Evolutionary conservation across 2,113 vertebrate species (phyloP), one percentile per base, ranked within the genome.

Genomic region (Prinia subflava): DNA sequence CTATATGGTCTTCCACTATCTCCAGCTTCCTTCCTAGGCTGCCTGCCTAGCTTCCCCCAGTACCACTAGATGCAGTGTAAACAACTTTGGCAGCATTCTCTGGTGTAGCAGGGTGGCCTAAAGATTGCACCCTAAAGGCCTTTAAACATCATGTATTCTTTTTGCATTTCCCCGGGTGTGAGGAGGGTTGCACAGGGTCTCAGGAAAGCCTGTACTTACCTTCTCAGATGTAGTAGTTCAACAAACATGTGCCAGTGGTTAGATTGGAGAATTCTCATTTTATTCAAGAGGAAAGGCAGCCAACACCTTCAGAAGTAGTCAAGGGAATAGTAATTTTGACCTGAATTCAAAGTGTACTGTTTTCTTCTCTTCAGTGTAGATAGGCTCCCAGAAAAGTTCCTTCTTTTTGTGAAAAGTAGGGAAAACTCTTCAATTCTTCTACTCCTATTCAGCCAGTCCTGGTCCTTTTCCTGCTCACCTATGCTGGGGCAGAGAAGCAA

Each of bases 1-100:
- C 1, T 67, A 4, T 3, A 5, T 10, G 7, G 18, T 11, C 13
- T 8, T 33, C 17, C 8, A 10, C 17, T 25, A 5, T 9, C 12
- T 56, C 25, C 15, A 60, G 18, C 18, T 30, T 15, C 16, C 11
- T 80, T 65, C 42, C 18, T 8, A 22, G 55, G 4, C 3, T 3
- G 2, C 8, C 49, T 53, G 12, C 44, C 16, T 52, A 3, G 18
- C 49, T 82, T 57, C 42, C 53, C 11, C 80, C n/a, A 49, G 2
- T 39, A 42, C 27, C 8, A 39, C 10, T 20, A 46, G 46, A 7
- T 2, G 1, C 17, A 37, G 25, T 31, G 9, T 21, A 2, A 5
- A 1, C 13, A 9, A 39, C 13, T 56, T 60, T 18, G 28, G 18
- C 7, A 8, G 16, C 19, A 5, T 41, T 20, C 35, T 89, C 16